Evolutionary conservation across 23 tunicate genomes (phyloP), one percentile per base, ranked within the genome.

Genomic region (Clavelina lepadiformis): DNA sequence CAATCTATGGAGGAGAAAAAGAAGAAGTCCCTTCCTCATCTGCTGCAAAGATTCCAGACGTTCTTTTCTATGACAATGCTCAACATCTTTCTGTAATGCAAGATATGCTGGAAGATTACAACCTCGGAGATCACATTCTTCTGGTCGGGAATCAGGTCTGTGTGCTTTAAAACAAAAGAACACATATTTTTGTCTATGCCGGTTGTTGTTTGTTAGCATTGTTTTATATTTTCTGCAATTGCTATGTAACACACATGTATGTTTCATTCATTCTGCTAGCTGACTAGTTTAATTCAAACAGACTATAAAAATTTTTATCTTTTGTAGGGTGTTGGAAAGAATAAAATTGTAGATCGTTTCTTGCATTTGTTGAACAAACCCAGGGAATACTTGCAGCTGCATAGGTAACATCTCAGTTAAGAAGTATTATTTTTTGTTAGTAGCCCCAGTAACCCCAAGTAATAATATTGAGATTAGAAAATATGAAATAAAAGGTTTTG

Each of bases 311-410:
- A 1, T 1, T 44, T 51, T 27, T 30, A 20, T 70, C 53, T 63
- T 61, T 71, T 54, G 13, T 61, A 88, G 91, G 98, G 98, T 3
- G 98, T 91, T 58, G 98, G 98, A 34, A 91, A 91, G 69, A 91
- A 91, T 67, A 91, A 91, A 75, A 76, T 91, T n/a, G 98, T 82
- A 41, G 98, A 91, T 57, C 50, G 91, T 24, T 91, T 91, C 76
- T 76, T 91, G 33, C 84, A 91, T 51, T 62, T 91, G 50, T 74
- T 91, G 3, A 81, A 91, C 79, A 81, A 82, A 56, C 91, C 89
- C 18, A 45, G 98, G 34, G 98, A 91, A 82, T 91, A 91, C 57
- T 62, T 91, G 25, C 98, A 91, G 57, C 79, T 91, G 37, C 98
- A 91, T 74, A 91, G 98, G 98, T 91, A 46, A n/a, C n/a, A n/a